Percentiles rank a stretch among this genome's conserved stretches.
Conservation (phyloP, 2,888 invertebrate genomes). For the Sesamia inferens region DNA sequence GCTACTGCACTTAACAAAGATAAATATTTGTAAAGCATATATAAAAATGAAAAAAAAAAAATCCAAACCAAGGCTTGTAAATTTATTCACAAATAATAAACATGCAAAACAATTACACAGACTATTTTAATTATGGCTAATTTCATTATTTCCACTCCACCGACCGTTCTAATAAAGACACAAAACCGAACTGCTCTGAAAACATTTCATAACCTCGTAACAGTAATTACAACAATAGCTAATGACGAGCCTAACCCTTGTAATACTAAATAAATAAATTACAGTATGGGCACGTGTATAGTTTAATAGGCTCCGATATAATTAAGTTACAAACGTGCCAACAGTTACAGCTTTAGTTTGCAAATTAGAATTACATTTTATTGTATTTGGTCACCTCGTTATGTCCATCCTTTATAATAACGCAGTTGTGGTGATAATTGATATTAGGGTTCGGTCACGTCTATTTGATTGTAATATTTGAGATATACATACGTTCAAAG, state of each 20-base stretch:
- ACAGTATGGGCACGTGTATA: slow-evolving; percentile 27
- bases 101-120: too few relatives aligned
- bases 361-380: slow-evolving; percentile 62
- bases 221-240: slow-evolving; percentile 34
- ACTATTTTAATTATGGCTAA: not conserved
- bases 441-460: slow-evolving; percentile 34
- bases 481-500: slow-evolving; percentile 1
- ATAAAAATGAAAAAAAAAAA: not conserved
- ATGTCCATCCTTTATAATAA: slow-evolving; percentile 25
- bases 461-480: slow-evolving; percentile 9
- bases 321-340: slow-evolving; percentile 43
- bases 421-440: slow-evolving; percentile 50
- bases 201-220: slow-evolving; percentile 16
- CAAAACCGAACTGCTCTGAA: not conserved
- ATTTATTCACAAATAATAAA: not conserved
- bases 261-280: slow-evolving; percentile 43
- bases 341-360: slow-evolving; percentile 38
- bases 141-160: slow-evolving; percentile 1
- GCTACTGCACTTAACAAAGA: not conserved
- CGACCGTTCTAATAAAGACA: slow-evolving; percentile 12
- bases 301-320: slow-evolving; percentile 36
- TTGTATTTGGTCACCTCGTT: slow-evolving; percentile 46
- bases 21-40: not conserved
- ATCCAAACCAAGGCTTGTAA: too few relatives aligned
- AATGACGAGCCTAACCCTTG: not conserved